A percentile compares a stretch with the other conserved stretches of the same genome.
These are phyloP conservation scores for Triplophysa siluroides DNA, from an alignment of 2,113 vertebrate genomes.

Conservation along the genomic window DNA sequence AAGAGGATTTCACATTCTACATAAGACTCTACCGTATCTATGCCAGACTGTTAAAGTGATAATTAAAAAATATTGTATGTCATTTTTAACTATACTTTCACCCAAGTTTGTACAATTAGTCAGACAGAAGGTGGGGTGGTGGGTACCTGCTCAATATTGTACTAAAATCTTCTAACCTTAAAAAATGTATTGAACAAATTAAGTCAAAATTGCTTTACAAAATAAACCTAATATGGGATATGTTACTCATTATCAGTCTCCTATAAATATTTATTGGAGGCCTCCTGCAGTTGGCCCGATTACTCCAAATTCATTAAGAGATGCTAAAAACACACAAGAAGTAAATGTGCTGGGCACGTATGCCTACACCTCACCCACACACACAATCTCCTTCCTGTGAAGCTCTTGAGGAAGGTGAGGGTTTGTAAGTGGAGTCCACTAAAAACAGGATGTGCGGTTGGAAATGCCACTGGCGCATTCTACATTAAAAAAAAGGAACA, in stretches of 20 bases:
- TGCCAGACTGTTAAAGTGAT: not conserved
- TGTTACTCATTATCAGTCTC: slow-evolving; percentile 8
- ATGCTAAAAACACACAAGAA: slow-evolving; percentile 10
- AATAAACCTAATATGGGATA: slow-evolving; percentile 4
- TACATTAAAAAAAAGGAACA: not conserved
- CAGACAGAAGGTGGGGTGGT: too few species aligned
- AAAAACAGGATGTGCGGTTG: slow-evolving; percentile 12
- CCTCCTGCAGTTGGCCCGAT: not conserved
- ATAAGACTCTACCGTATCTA: too few species aligned
- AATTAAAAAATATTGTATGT: not conserved
- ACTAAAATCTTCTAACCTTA: too few species aligned
- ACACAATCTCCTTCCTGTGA: not conserved
- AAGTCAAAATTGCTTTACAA: not conserved
- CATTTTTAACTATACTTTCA: not conserved
- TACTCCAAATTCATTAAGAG: not conserved
- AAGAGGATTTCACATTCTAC: not conserved
- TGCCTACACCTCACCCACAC: not conserved
- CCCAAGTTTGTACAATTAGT: too few species aligned
- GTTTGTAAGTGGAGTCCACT: not conserved
- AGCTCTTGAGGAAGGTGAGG: slow-evolving; percentile 13
- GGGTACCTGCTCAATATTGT: too few species aligned
- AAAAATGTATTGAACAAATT: not conserved
- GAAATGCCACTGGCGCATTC: slow-evolving; percentile 20
- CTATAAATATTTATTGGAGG: not conserved
- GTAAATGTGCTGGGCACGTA: not conserved